A percentile compares a stretch with the other conserved stretches of the same genome.
phyloP scores from a whole-genome alignment of 2,797 vertebrate species.

The Capromys pilorides region DNA sequence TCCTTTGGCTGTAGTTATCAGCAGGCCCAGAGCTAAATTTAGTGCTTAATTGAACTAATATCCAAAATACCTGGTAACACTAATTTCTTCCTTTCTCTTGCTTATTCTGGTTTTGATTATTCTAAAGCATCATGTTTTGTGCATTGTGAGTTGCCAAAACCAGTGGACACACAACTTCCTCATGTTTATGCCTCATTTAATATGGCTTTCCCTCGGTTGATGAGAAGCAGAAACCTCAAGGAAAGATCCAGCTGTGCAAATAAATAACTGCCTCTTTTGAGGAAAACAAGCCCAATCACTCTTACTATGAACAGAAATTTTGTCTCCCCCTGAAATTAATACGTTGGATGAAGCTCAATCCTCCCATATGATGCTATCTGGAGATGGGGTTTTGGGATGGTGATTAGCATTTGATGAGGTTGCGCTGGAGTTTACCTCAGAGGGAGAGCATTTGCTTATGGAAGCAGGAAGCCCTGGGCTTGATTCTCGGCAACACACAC shows the following conservation, averaged over 20 bases:
- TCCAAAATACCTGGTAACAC: neutral
- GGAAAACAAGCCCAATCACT: neutral
- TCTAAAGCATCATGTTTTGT: constrained; percentile 1
- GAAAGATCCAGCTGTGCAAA: neutral
- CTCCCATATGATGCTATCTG: too few relatives aligned
- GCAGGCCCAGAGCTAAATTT: constrained; percentile 43
- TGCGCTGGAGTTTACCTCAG: neutral
- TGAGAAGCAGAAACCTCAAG: neutral
- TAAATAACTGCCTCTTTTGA: neutral
- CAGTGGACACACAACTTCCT: neutral
- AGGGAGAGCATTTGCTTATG: neutral
- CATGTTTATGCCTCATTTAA: neutral
- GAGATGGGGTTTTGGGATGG: neutral
- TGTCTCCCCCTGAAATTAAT: neutral
- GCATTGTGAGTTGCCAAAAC: neutral
- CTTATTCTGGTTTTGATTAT: constrained; percentile 32
- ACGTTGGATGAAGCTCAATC: neutral
- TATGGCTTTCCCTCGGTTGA: neutral
- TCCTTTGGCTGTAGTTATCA: neutral
- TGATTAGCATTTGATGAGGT: neutral
- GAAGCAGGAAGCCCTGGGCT: neutral
- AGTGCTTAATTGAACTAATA: neutral
- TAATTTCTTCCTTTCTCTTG: neutral
- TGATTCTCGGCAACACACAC: neutral
- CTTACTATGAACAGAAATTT: neutral